Evolutionary conservation across 2,113 vertebrate genomes (phyloP).

Genomic region (Entelurus aequoreus): DNA sequence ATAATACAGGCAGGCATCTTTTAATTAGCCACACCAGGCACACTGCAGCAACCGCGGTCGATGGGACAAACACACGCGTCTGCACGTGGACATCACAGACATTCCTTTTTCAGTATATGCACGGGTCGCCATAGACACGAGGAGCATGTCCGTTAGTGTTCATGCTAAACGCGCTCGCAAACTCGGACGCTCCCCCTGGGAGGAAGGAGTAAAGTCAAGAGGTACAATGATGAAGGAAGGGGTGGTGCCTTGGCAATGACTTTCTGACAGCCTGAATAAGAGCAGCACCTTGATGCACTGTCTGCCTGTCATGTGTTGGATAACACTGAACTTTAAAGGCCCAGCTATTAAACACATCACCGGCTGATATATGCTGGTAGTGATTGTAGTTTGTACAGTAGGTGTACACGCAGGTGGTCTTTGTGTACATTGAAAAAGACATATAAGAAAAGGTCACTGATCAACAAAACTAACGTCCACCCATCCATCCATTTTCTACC

Average conservation of each 20-base stretch:
- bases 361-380: slow-evolving; percentile 24
- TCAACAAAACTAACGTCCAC: too few species aligned
- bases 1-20: slow-evolving; percentile 62
- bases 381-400: too few species aligned
- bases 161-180: slow-evolving; percentile 21
- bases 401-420: too few species aligned
- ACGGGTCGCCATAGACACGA: slow-evolving; percentile 3
- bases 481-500: too few species aligned
- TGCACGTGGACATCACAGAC: slow-evolving; percentile 3
- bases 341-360: slow-evolving; percentile 59
- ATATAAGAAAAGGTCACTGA: too few species aligned
- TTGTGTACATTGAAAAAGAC: too few species aligned
- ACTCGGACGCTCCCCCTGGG: slow-evolving; percentile 16
- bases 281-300: slow-evolving; percentile 38
- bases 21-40: slow-evolving; percentile 65
- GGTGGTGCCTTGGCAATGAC: slow-evolving; percentile 41
- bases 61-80: slow-evolving; percentile 44
- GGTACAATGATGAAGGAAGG: slow-evolving; percentile 39
- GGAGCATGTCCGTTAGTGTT: slow-evolving; percentile 6
- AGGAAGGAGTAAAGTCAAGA: slow-evolving; percentile 39
- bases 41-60: slow-evolving; percentile 42
- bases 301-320: slow-evolving; percentile 51
- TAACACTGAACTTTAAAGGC: slow-evolving; percentile 46
- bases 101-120: slow-evolving; percentile 8
- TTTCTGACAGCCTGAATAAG: slow-evolving; percentile 38